Percentiles rank a stretch among this genome's conserved stretches.
These are phyloP conservation scores for Scomberomorus guttatus DNA, from an alignment of 2,797 vertebrate species.

Conservation along the genomic window DNA sequence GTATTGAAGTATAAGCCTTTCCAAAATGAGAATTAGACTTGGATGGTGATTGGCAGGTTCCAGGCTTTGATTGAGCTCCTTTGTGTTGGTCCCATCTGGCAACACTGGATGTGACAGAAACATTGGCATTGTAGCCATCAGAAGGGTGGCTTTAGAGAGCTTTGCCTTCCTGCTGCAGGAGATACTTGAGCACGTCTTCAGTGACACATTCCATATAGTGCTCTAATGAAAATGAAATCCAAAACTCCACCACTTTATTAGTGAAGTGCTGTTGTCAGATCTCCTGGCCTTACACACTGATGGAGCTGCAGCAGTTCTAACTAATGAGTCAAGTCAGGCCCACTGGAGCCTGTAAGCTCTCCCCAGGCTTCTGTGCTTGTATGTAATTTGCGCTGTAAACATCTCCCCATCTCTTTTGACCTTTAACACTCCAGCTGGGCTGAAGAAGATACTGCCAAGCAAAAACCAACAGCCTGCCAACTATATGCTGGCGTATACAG, in stretches of 20 bases:
- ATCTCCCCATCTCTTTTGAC: constrained; percentile 54
- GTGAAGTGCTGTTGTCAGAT: constrained; percentile 47
- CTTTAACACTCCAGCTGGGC: constrained; percentile 62
- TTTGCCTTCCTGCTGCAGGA: not conserved
- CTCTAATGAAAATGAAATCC: not conserved
- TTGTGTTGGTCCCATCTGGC: no score
- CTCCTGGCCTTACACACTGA: constrained; percentile 24
- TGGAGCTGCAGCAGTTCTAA: constrained; percentile 40
- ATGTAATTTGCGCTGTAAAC: constrained; percentile 62
- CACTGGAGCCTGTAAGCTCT: constrained; percentile 50
- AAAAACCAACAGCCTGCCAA: constrained; percentile 45
- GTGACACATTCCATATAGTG: not conserved
- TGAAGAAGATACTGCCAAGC: constrained; percentile 45
- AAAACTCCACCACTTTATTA: not conserved
- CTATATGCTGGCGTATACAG: not conserved
- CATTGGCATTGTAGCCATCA: no score
- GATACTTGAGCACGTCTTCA: not conserved
- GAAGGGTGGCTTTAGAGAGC: no score
- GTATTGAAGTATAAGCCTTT: no score
- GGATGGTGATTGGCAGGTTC: no score
- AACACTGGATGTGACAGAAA: no score
- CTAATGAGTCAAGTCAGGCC: constrained; percentile 60
- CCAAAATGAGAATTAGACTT: no score
- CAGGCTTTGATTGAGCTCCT: no score
- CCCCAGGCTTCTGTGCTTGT: constrained; percentile 50